Evolutionary conservation across 2,113 vertebrate genomes (phyloP), one percentile per base, ranked within the genome.

Genomic region (Silurus glanis): DNA sequence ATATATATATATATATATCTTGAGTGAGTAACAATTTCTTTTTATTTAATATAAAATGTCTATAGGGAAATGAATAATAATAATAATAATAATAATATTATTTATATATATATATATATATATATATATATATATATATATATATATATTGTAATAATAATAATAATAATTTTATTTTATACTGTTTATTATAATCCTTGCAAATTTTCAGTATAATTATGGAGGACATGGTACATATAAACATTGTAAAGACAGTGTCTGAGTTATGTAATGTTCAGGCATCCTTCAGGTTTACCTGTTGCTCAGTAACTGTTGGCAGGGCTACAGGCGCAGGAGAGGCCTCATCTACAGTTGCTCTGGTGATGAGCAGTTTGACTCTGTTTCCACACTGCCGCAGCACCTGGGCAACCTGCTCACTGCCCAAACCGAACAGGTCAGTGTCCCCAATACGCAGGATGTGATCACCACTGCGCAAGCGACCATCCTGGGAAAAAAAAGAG

Each of bases 391-490:
- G 98, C 86, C 97, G 95, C 64, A 99, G 94, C 72, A 99, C 98
- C 88, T 97, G 95, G 8, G 97, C 97, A 78, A 98, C 97, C 91
- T 99, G 97, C 89, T 99, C 97, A 75, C 97, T 98, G 94, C 96
- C 96, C 96, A 99, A 96, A 76, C 97, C 97, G 45, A 93, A 90
- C 67, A 99, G 91, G 85, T 99, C 97, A 0, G 97, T 98, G 86
- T 98, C 97, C 16, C 97, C 97, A 9, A 98, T 98, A 87, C 96
- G 96, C 88, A 99, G 90, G 88, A 99, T 98, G 72, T 97, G 97
- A 93, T 99, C 98, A 79, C 97, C 96, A 83, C 97, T 98, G 79
- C 92, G 94, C 25, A 99, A 90, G 9, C 96, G 96, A 19, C 95
- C 96, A 87, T 99, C 96, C 98, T 99, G n/a, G 19, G 80, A 51